These are phyloP conservation scores for Ethmia dodecea DNA, from an alignment of 2,888 invertebrate species.

Conservation along the genomic window DNA sequence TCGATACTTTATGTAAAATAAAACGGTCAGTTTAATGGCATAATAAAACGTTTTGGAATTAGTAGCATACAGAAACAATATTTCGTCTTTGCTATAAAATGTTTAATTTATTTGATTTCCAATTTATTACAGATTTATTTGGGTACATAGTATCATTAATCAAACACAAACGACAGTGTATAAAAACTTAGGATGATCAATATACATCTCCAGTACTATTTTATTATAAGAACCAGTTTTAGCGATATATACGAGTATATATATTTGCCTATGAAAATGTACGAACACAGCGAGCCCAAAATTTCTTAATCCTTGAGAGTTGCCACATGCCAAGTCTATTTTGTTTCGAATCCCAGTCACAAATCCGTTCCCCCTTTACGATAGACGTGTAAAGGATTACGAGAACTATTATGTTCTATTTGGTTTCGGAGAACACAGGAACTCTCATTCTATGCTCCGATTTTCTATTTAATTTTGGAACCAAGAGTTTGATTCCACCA, in stretches of 20 bases:
- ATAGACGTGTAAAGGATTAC: constrained; percentile 55
- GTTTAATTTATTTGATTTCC: constrained; percentile 38
- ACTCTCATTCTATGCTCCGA: constrained; percentile 29
- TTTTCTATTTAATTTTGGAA: constrained; percentile 36
- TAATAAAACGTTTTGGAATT: constrained; percentile 49
- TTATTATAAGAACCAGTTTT: background rate
- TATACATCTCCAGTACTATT: too few species aligned
- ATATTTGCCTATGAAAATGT: constrained; percentile 1
- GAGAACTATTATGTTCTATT: constrained; percentile 47
- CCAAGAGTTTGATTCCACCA: background rate
- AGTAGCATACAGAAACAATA: constrained; percentile 46
- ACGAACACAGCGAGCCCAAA: constrained; percentile 13
- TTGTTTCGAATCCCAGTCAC: constrained; percentile 43
- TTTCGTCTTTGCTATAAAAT: constrained; percentile 41
- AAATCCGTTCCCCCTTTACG: constrained; percentile 45
- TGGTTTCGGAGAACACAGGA: constrained; percentile 37
- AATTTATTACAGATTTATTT: constrained; percentile 15
- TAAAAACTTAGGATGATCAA: too few species aligned
- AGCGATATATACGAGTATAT: too few species aligned
- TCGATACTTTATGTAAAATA: constrained; percentile 52
- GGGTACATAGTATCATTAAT: constrained; percentile 11
- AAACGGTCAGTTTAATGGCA: constrained; percentile 51
- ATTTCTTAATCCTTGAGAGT: constrained; percentile 29
- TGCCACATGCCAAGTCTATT: constrained; percentile 33
- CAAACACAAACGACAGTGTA: constrained; percentile 10